These are phyloP conservation scores for Mustelus asterias DNA, from an alignment of 2,113 vertebrate genomes.

Conservation along the genomic window DNA sequence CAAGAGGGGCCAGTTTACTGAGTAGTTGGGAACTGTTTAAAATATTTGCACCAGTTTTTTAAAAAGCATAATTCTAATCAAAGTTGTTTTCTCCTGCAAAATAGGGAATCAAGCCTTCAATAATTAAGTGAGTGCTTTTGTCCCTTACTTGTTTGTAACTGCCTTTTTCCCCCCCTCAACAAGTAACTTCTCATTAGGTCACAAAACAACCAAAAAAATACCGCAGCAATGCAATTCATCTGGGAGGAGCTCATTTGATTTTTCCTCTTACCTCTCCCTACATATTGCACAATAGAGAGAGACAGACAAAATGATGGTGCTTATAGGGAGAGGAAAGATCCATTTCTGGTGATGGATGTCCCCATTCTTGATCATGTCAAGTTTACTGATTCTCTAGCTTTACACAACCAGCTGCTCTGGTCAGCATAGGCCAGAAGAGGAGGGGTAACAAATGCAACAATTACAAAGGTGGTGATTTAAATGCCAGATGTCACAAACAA, in stretches of 20 bases:
- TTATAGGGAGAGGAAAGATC: neutral
- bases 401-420: neutral
- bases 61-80: neutral
- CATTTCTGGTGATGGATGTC: neutral
- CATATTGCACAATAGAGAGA: neutral
- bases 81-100: neutral
- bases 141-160: neutral
- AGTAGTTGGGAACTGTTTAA: neutral
- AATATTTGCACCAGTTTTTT: too few species aligned
- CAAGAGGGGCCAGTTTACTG: neutral
- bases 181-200: neutral
- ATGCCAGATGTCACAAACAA: neutral
- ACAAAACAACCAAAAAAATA: neutral
- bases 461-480: neutral
- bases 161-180: too few species aligned
- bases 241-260: neutral
- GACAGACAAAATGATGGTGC: too few species aligned
- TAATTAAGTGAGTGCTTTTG: neutral
- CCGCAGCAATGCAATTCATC: neutral
- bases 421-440: neutral
- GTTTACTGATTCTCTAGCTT: neutral
- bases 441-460: neutral
- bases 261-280: too few species aligned
- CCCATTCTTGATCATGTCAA: neutral
- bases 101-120: neutral